Evolutionary conservation across 2,113 vertebrate genomes (phyloP), one percentile per base, ranked within the genome.

Genomic region (Coptodon bakossiorum): DNA sequence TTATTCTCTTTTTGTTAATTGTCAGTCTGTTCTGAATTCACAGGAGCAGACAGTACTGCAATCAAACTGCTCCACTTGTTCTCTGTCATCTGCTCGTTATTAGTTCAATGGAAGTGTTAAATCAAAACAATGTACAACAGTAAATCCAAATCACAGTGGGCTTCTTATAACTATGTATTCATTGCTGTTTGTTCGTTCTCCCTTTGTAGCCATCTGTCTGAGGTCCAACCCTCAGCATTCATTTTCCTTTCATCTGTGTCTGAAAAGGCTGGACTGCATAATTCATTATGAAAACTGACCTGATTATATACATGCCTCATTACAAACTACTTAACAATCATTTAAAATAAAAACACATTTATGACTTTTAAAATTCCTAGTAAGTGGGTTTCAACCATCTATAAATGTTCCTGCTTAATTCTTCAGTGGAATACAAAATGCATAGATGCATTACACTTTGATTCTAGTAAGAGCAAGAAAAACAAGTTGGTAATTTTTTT

Each of bases 211-310:
- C 84, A 73, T 93, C 90, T 88, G 89, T 87, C 86, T 93, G 83
- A 83, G 24, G 24, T 82, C 57, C 22, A 12, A 6, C 57, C 6
- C 59, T 86, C 68, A 27, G 45, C 78, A 45, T 71, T 56, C 52
- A 56, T 19, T 54, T 52, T 40, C 52, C 83, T 90, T 94, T 94
- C 84, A 91, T 92, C 83, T 71, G 73, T 19, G 57, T 87, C 16
- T 90, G 52, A 19, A 86, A 92, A 89, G 84, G 84, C 57, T 29
- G 81, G n/a, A 34, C 34, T 80, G 52, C 81, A 89, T 88, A 79
- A 91, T 90, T 92, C 88, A 91, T 88, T 68, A 84, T 83, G 63
- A 91, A 89, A 92, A 91, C 59, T 9, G n/a, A 92, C 79, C 63
- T 63, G 40, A 56, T 57, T 16, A 43, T n/a, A 22, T 9, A 57